phyloP scores from a whole-genome alignment of 2,113 vertebrate genomes.

The Bagarius yarrelli region DNA sequence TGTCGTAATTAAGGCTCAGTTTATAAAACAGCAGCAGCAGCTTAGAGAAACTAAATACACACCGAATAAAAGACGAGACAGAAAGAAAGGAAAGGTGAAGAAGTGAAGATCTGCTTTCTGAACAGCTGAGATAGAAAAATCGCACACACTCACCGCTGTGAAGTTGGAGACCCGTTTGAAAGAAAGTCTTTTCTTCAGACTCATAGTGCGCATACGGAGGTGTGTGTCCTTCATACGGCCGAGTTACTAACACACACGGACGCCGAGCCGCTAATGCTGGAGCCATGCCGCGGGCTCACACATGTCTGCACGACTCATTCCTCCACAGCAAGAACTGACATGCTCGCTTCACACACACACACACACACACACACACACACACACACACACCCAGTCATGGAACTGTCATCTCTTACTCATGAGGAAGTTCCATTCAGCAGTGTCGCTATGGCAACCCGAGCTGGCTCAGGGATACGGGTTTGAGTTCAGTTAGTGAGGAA shows the following conservation, averaged over 20 bases:
- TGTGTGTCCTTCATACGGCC: constrained; percentile 58
- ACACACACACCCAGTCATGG: constrained; percentile 25
- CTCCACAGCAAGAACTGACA: constrained; percentile 46
- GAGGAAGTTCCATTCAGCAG: constrained; percentile 66
- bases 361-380: constrained; percentile 41
- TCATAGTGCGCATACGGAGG: constrained; percentile 59
- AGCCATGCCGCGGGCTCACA: constrained; percentile 36
- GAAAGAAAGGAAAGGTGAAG: background rate
- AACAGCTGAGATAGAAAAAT: background rate
- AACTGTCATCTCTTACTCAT: constrained; percentile 56
- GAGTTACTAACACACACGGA: constrained; percentile 29
- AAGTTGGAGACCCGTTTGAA: constrained; percentile 77
- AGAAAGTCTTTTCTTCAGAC: constrained; percentile 76
- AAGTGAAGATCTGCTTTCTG: background rate
- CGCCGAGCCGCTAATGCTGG: constrained; percentile 5
- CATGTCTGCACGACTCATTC: constrained; percentile 41
- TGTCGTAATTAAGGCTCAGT: background rate
- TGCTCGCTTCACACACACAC: constrained; percentile 28
- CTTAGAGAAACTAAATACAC: background rate
- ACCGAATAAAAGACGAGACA: background rate
- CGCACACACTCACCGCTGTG: constrained; percentile 67
- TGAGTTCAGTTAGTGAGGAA: constrained; percentile 14
- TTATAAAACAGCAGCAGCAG: background rate
- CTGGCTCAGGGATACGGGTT: constrained; percentile 45
- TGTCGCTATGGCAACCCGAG: constrained; percentile 44